phyloP scores from a whole-genome alignment of 2,113 vertebrate species.

The Octodon degus region DNA sequence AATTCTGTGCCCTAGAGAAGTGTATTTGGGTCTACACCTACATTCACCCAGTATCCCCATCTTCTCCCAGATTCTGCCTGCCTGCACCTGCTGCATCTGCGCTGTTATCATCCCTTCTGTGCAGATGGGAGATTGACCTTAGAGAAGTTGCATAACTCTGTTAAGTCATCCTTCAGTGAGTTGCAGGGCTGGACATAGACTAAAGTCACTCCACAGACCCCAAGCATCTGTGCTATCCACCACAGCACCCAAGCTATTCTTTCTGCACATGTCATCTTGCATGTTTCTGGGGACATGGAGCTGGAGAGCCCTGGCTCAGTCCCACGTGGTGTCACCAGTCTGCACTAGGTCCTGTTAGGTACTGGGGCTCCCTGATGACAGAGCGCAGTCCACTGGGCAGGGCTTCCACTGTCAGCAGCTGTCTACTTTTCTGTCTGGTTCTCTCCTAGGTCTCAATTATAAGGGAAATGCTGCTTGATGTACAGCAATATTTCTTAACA shows the following conservation, averaged over 20 bases:
- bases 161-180: not conserved
- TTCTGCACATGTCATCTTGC: not conserved
- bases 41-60: accelerated
- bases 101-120: not conserved
- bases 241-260: not conserved
- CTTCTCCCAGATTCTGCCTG: too few relatives aligned
- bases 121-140: not conserved
- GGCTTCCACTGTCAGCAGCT: not conserved
- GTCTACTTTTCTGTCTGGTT: not conserved
- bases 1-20: not conserved
- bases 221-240: accelerated
- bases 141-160: not conserved
- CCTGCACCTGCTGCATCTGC: accelerated
- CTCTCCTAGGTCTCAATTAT: not conserved
- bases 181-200: not conserved
- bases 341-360: accelerated
- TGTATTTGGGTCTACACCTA: not conserved
- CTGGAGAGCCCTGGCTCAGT: not conserved
- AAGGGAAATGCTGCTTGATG: not conserved
- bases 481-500: not conserved
- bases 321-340: accelerated
- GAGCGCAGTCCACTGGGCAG: not conserved
- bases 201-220: too few relatives aligned
- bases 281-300: not conserved
- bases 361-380: too few relatives aligned